These are phyloP conservation scores for Lypha dubia DNA, from an alignment of 2,888 invertebrate species.

Conservation along the genomic window DNA sequence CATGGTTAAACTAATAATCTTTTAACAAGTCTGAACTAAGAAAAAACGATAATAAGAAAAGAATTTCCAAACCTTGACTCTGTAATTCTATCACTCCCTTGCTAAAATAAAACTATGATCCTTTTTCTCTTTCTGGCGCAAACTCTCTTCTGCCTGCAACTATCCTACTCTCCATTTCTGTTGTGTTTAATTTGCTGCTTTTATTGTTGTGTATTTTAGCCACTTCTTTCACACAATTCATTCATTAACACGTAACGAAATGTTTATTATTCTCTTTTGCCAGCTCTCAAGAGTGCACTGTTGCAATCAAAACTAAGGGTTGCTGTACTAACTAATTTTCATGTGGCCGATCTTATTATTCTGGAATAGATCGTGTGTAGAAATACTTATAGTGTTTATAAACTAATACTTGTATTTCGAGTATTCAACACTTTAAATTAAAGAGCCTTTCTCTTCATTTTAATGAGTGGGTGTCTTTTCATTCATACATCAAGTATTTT, in stretches of 20 bases:
- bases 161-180: background rate
- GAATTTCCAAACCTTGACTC: constrained; percentile 76
- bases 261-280: constrained; percentile 38
- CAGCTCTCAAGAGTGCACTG: constrained; percentile 48
- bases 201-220: constrained; percentile 41
- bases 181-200: constrained; percentile 30
- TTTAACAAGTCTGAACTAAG: constrained; percentile 79
- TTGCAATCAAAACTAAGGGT: background rate
- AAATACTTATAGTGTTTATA: constrained; percentile 9
- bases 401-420: constrained; percentile 60
- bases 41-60: constrained; percentile 53
- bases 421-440: constrained; percentile 77
- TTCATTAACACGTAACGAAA: constrained; percentile 71
- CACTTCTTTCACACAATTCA: constrained; percentile 61
- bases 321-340: background rate
- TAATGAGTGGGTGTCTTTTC: constrained; percentile 67
- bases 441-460: constrained; percentile 72
- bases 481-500: constrained; percentile 78
- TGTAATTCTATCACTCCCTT: constrained; percentile 44
- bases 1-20: constrained; percentile 79
- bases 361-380: background rate
- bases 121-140: constrained; percentile 49
- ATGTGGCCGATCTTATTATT: constrained; percentile 26
- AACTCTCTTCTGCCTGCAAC: background rate
- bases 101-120: constrained; percentile 35